These are phyloP conservation scores for Paracentrotus lividus DNA, from an alignment of 53 echinoderm and acorn worm species.

Conservation along the genomic window DNA sequence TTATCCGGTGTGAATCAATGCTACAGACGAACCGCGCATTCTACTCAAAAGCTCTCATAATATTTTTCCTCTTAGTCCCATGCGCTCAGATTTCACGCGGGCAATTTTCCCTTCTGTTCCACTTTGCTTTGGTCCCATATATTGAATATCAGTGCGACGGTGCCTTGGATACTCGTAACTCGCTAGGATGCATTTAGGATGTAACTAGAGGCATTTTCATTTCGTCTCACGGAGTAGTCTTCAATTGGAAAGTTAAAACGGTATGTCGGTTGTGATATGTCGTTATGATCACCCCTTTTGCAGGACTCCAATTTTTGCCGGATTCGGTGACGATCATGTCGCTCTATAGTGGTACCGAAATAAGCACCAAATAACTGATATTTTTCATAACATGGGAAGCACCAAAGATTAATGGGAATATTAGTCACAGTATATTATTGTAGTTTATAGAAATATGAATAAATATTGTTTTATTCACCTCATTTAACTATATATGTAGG, in stretches of 20 bases:
- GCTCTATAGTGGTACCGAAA: neutral
- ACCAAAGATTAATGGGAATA: too few species aligned
- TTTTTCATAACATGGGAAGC: too few species aligned
- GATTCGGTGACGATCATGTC: neutral
- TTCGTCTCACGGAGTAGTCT: slow-evolving; percentile 12
- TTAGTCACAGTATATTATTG: too few species aligned
- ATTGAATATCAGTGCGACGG: slow-evolving; percentile 59
- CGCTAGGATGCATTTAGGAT: slow-evolving; percentile 16
- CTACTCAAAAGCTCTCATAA: slow-evolving; percentile 52
- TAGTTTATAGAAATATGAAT: too few species aligned
- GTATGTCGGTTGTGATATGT: neutral
- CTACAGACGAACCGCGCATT: slow-evolving; percentile 61
- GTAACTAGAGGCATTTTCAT: slow-evolving; percentile 44
- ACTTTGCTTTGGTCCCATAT: slow-evolving; percentile 51
- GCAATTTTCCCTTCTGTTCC: slow-evolving; percentile 66
- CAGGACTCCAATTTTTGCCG: neutral
- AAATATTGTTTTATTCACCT: neutral
- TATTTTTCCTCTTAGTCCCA: slow-evolving; percentile 72
- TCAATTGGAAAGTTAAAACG: neutral
- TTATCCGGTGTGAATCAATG: slow-evolving; percentile 37
- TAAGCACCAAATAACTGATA: too few species aligned
- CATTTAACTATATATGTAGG: neutral
- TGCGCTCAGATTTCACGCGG: slow-evolving; percentile 67
- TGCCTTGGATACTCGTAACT: slow-evolving; percentile 55
- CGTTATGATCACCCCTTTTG: neutral